Evolutionary conservation across 1,140 invertebrate species (phyloP), one percentile per base, ranked within the genome.

Genomic region (Nephotettix cincticeps): DNA sequence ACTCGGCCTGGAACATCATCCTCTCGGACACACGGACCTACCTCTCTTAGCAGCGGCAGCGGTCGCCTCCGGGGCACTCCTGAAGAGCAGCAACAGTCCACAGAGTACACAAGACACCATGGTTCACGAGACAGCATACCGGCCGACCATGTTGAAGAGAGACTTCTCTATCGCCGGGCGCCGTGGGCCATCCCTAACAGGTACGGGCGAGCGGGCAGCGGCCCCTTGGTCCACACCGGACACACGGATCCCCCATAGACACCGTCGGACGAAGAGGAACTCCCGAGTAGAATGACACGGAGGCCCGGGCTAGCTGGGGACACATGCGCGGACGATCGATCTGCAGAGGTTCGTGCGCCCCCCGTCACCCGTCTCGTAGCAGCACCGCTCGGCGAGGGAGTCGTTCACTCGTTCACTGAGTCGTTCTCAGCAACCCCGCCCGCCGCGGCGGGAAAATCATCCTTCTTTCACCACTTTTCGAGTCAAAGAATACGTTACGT

Each of bases 51-150:
- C 47, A 51, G 47, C 47, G 3, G 47, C 47, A 4, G 47, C 47
- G 47, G n/a, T n/a, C 14, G 19, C 47, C 14, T 21, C 21, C 14
- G 47, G 47, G 47, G 19, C 47, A 17, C 14, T 17, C 14, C 14
- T 17, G 14, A 21, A 21, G 21, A 51, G 47, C 47, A 51, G 21
- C 14, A 51, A 51, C 47, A 51, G 47, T 51, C 47, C 47, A 4
- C 47, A 51, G 47, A 51, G 21, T 51, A 51, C 47, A 51, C 47
- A 51, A 51, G 21, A 51, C 47, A 51, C 47, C 47, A 51, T 51
- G 47, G 47, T 51, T 51, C 47, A 51, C 47, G 47, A 51, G 19
- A 51, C 47, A 51, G 47, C 47, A 51, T 51, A 51, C 47, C 47
- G 47, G 47, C 47, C 47, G 47, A 21, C 47, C 47, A 51, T 51